Percentiles rank a stretch among this genome's conserved stretches.
phyloP scores from a whole-genome alignment of 2,113 vertebrate species.

The Ameiurus melas region DNA sequence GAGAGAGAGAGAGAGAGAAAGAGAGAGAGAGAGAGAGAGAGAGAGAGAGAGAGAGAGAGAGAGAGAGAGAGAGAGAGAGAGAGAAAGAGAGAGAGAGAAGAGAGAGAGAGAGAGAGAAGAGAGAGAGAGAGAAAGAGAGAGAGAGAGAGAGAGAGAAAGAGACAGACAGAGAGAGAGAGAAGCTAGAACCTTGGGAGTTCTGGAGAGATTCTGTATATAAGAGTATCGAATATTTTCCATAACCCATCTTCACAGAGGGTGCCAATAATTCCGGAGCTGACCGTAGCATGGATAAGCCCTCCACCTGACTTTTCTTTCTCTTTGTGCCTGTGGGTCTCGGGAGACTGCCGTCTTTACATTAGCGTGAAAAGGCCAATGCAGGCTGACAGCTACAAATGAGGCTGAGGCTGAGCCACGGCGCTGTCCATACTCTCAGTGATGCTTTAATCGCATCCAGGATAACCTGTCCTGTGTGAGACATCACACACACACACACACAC shows the following conservation, averaged over 20 bases:
- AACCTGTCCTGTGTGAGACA: slow-evolving; percentile 49
- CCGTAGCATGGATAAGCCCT: neutral
- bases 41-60: too few relatives aligned
- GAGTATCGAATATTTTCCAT: neutral
- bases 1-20: neutral
- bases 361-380: slow-evolving; percentile 58
- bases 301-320: neutral
- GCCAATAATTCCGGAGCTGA: neutral
- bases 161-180: neutral
- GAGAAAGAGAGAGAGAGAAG: too few relatives aligned
- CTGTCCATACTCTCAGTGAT: slow-evolving; percentile 60
- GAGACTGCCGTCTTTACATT: slow-evolving; percentile 56
- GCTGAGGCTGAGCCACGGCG: slow-evolving; percentile 55
- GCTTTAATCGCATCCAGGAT: slow-evolving; percentile 61
- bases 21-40: too few relatives aligned
- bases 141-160: too few relatives aligned
- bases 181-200: neutral
- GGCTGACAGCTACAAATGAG: slow-evolving; percentile 66
- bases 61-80: too few relatives aligned
- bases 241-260: neutral
- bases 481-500: slow-evolving; percentile 17
- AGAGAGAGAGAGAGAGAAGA: too few relatives aligned
- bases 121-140: too few relatives aligned
- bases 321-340: neutral
- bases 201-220: neutral